Percentiles rank a stretch among this genome's conserved stretches.
Evolutionary conservation across 1,140 invertebrate species (phyloP).

Genomic region (Nylanderia fulva): DNA sequence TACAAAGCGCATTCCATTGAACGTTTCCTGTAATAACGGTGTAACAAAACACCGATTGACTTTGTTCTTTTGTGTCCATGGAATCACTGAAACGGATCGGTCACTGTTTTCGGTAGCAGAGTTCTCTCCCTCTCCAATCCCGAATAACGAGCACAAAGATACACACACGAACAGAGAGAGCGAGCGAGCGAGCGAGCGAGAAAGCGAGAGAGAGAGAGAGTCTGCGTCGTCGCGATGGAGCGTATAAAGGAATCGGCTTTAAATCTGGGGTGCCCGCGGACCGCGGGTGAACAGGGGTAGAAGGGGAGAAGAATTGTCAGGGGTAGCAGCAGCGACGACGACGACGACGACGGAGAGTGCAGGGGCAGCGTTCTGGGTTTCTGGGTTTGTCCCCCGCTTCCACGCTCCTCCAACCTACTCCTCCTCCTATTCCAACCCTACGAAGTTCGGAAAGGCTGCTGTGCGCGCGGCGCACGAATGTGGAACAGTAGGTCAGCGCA

Average conservation of each 20-base stretch:
- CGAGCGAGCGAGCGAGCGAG: not conserved
- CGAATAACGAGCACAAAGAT: constrained; percentile 16
- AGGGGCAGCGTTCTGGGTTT: constrained; percentile 77
- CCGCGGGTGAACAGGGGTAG: not conserved
- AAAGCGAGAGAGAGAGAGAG: not conserved
- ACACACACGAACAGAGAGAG: not conserved
- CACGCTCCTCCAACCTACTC: not conserved
- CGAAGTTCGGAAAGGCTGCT: constrained; percentile 83
- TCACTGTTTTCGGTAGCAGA: constrained; percentile 6
- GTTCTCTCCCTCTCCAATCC: not conserved
- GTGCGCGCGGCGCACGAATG: constrained; percentile 82
- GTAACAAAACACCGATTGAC: constrained; percentile 23
- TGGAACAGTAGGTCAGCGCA: constrained; percentile 85
- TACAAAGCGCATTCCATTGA: not conserved
- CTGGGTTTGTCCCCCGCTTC: constrained; percentile 73
- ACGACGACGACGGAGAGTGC: constrained; percentile 21
- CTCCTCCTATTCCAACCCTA: constrained; percentile 53
- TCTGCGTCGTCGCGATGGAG: constrained; percentile 50
- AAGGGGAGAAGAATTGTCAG: constrained; percentile 8
- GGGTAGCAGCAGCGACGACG: constrained; percentile 9
- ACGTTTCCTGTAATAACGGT: not conserved
- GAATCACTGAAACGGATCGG: constrained; percentile 29
- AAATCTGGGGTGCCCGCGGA: constrained; percentile 62
- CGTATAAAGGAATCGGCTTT: constrained; percentile 68
- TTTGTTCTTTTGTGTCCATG: not conserved